phyloP scores from a whole-genome alignment of 2,888 invertebrate species.

The Meliscaeva auricollis region DNA sequence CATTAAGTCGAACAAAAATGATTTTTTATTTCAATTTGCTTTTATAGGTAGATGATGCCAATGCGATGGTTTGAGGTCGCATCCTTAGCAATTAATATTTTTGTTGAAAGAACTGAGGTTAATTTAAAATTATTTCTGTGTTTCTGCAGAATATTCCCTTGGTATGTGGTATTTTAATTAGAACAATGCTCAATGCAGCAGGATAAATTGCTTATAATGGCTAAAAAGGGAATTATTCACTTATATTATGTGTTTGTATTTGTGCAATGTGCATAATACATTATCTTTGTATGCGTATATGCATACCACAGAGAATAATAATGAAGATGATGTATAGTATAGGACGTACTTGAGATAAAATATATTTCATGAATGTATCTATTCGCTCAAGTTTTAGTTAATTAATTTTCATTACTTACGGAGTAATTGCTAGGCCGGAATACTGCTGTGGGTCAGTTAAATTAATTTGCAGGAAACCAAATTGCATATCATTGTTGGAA shows the following conservation, averaged over 20 bases:
- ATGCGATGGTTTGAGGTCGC: background rate
- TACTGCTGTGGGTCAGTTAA: constrained; percentile 90
- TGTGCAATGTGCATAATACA: background rate
- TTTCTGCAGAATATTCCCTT: background rate
- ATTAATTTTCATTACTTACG: constrained; percentile 86
- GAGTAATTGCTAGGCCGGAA: constrained; percentile 88
- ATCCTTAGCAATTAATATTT: constrained; percentile 14
- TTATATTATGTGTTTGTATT: no score
- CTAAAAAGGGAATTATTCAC: background rate
- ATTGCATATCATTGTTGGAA: constrained; percentile 90
- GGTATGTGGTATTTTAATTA: constrained; percentile 26
- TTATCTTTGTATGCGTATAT: no score
- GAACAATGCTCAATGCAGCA: constrained; percentile 7
- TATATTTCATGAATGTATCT: no score
- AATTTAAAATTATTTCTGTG: constrained; percentile 22
- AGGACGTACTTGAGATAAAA: background rate
- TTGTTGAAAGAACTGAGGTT: background rate
- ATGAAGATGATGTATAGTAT: background rate
- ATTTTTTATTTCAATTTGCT: background rate
- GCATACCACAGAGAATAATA: background rate
- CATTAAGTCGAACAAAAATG: background rate
- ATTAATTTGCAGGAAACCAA: constrained; percentile 95
- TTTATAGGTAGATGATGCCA: background rate
- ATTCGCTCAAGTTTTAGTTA: no score
- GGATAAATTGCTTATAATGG: background rate